Evolutionary conservation across 2,797 vertebrate species (phyloP).

Genomic region (Crocodylus rhombifer): DNA sequence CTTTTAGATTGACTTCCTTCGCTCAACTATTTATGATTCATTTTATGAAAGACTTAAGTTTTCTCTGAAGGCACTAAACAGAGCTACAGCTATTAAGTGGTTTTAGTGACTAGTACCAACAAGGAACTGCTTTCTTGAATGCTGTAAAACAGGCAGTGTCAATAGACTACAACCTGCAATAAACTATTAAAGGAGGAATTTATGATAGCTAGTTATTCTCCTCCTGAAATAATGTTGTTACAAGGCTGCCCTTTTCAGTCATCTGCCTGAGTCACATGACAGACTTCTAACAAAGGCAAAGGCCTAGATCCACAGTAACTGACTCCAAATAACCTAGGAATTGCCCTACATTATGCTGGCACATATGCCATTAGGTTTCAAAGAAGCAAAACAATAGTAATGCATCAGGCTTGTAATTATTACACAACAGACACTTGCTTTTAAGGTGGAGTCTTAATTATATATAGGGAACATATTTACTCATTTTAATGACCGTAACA

Average conservation of each 20-base stretch:
- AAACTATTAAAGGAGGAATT: constrained; percentile 84
- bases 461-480: constrained; percentile 30
- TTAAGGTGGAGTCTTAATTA: constrained; percentile 32
- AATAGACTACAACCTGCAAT: constrained; percentile 81
- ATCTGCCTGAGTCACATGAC: constrained; percentile 45
- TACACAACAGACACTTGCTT: background rate
- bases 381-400: constrained; percentile 20
- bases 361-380: constrained; percentile 19
- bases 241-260: constrained; percentile 76
- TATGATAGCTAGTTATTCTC: constrained; percentile 79
- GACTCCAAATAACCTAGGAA: constrained; percentile 39
- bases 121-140: constrained; percentile 73
- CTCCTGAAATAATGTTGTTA: constrained; percentile 82
- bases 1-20: constrained; percentile 62
- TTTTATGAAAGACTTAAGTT: constrained; percentile 74
- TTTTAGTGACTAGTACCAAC: constrained; percentile 75
- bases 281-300: constrained; percentile 73
- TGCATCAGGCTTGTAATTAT: background rate
- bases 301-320: background rate
- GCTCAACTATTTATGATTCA: constrained; percentile 80
- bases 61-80: constrained; percentile 77
- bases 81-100: constrained; percentile 66
- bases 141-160: constrained; percentile 80
- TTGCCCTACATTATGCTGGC: background rate
- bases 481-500: constrained; percentile 48